Percentiles rank a stretch among this genome's conserved stretches.
phyloP scores from a whole-genome alignment of 2,113 vertebrate genomes.

The Porphyrio hochstetteri region DNA sequence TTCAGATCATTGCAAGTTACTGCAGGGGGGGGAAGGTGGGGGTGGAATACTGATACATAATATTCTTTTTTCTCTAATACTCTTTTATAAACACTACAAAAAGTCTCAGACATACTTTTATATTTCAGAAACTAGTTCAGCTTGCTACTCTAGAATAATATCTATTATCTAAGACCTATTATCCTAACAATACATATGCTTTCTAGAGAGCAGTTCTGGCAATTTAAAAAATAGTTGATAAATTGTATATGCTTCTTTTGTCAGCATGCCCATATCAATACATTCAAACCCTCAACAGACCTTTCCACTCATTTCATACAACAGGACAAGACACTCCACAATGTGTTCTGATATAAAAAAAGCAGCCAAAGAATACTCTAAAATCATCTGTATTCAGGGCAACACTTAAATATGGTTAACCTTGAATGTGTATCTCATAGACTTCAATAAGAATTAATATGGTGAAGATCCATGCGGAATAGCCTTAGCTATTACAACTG shows the following conservation, averaged over 20 bases:
- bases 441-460: background rate
- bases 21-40: background rate
- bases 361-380: background rate
- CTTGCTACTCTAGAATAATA: background rate
- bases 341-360: background rate
- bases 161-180: background rate
- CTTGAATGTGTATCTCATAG: background rate
- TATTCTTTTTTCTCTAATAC: background rate
- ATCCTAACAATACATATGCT: background rate
- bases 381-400: background rate
- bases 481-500: background rate
- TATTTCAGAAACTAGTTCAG: background rate
- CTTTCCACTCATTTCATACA: background rate
- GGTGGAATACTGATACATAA: fast-evolving
- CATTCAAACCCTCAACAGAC: background rate
- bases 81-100: background rate
- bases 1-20: background rate
- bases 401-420: background rate
- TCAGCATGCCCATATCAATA: background rate
- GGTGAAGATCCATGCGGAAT: background rate
- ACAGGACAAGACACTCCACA: background rate
- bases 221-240: background rate
- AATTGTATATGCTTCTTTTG: background rate
- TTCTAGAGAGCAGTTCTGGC: background rate
- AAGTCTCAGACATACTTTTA: background rate